Evolutionary conservation across 2,888 invertebrate genomes (phyloP).

Genomic region (Drosophila leonis): DNA sequence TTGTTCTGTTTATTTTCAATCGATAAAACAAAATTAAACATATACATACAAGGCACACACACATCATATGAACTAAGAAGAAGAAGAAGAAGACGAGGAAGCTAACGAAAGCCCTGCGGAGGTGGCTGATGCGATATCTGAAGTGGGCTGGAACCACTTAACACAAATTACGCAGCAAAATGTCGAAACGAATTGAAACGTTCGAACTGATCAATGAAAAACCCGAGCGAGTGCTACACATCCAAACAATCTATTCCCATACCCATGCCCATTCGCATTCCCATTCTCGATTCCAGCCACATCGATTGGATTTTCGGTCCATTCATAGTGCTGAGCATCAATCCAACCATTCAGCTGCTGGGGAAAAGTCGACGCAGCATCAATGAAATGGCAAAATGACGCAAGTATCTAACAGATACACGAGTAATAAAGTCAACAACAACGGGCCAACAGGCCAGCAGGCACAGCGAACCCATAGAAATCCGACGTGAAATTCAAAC

Average conservation of each 20-base stretch:
- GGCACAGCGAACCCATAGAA: conserved; percentile 24
- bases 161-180: conserved; percentile 84
- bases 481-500: conserved; percentile 49
- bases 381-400: conserved; percentile 71
- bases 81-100: conserved; percentile 45
- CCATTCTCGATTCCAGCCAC: conserved; percentile 4
- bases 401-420: conserved; percentile 53
- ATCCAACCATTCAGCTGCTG: conserved; percentile 47
- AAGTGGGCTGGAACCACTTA: conserved; percentile 83
- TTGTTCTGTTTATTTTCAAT: conserved; percentile 58
- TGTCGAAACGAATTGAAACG: conserved; percentile 78
- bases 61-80: not conserved
- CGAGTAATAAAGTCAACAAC: conserved; percentile 71
- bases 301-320: conserved; percentile 15
- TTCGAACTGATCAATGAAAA: conserved; percentile 73
- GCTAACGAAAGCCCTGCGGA: conserved; percentile 43
- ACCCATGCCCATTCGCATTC: conserved; percentile 13
- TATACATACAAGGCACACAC: conserved; percentile 40
- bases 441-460: conserved; percentile 2
- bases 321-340: conserved; percentile 25
- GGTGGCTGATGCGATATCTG: conserved; percentile 46
- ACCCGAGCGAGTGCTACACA: conserved; percentile 23
- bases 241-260: conserved; percentile 12
- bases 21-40: conserved; percentile 68
- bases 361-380: conserved; percentile 46